Evolutionary conservation across 2,113 vertebrate genomes (phyloP), one percentile per base, ranked within the genome.

Genomic region (Colinus virginianus): DNA sequence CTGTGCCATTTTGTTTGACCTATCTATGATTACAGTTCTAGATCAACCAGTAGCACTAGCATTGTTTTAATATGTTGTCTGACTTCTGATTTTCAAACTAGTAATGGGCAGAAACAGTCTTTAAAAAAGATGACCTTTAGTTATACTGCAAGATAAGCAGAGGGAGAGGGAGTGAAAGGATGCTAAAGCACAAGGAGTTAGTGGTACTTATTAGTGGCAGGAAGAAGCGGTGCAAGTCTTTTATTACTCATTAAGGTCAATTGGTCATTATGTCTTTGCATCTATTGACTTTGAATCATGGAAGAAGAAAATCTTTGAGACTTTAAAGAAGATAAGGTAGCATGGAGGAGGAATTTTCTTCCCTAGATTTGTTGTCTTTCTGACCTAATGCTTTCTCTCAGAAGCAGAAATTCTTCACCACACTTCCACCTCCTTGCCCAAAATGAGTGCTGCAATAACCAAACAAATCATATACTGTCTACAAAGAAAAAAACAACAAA

Each of bases 91-190:
- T 93, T 84, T 80, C 45, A 45, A 59, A 32, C 70, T 76, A 85
- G 87, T 91, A 94, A 84, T 2, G 83, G 67, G 32, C 48, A 87
- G 93, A 58, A 90, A 28, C 26, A 53, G 43, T 45, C 74, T 89
- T 92, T 85, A 89, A 77, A 81, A 89, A 86, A 86, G 66, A 72
- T 90, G 78, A 93, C 85, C 92, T 95, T 85, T 26, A 25, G 42
- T 77, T 59, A 26, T 21, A 23, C 18, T 51, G 72, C 22, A 49
- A 48, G 45, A 49, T 58, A 76, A 82, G 58, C 40, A 12, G 46
- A 17, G 61, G 34, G n/a, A 70, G 55, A 80, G 28, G 53, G 62
- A 90, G 40, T 58, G 30, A 38, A 67, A 63, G n/a, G 34, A 59
- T 30, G 12, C 42, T n/a, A 51, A 75, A 71, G 53, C 36, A 28